Base-by-base conservation (phyloP, 2,888 invertebrate species). In the Tipula helvola region DNA sequence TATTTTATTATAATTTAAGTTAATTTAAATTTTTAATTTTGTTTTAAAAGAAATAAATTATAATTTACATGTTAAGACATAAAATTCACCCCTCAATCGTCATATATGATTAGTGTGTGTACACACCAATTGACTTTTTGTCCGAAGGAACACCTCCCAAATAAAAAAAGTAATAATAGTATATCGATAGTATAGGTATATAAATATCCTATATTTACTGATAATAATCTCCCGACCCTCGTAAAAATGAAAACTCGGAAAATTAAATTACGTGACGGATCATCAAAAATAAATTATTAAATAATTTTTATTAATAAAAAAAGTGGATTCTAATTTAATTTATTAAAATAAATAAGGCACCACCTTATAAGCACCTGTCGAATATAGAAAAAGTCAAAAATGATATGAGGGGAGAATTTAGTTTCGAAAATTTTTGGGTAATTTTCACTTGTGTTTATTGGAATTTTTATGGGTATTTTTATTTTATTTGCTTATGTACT, bases 1-100 rank as follows among this genome's bases (percentile, higher is more conserved):
- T 85, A 86, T 86, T 84, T 86, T 86, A 85, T 87, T 86, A 42
- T 87, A 47, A 42, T 39, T 87, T 87, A 18, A 42, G 12, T 86
- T 86, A 42, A 83, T 86, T 87, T 87, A 42, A 28, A 42, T 86
- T 87, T 71, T 84, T 84, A 57, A 57, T 57, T 57, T 57, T 57
- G 12, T 57, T 57, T 57, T 18, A 18, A 8, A 16, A 57, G 28
- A 28, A 28, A 28, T 28, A 57, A 41, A 12, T 13, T 36, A 57
- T 36, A 7, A 87, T 42, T 87, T 85, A 85, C 52, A 28, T 28
- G 28, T 28, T 28, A 28, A 28, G 28, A 28, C 28, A 28, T 28
- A 28, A 86, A 57, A 57, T 57, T 57, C 57, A 57, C 57, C 57
- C 57, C 57, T 57, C 57, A 16, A 1, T 52, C 28, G 1, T 28